These are phyloP conservation scores for Rhimphoctona megacephalus DNA, from an alignment of 2,888 invertebrate genomes.

Conservation along the genomic window DNA sequence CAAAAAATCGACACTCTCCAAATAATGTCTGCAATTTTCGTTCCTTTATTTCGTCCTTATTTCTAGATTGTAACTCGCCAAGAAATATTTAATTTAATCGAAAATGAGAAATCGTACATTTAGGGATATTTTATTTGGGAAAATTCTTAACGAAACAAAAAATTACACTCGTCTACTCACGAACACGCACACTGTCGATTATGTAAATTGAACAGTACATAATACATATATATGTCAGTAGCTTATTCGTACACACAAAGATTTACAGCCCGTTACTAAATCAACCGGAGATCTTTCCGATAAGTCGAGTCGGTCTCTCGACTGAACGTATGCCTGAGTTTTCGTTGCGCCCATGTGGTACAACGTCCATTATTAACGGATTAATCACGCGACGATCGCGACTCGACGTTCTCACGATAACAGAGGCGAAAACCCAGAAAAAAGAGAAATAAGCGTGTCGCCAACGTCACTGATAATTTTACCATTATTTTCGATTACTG, in stretches of 20 bases:
- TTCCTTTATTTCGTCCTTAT: too few relatives aligned
- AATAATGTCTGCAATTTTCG: neutral
- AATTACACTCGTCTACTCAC: neutral
- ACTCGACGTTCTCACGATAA: constrained; percentile 15
- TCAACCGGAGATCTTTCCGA: constrained; percentile 50
- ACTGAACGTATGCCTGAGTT: constrained; percentile 3
- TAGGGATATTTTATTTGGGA: neutral
- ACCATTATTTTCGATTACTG: constrained; percentile 32
- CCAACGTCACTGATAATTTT: constrained; percentile 35
- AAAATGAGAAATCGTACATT: neutral
- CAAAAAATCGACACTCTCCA: too few relatives aligned
- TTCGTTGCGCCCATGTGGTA: constrained; percentile 43
- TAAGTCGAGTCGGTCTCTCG: constrained; percentile 20
- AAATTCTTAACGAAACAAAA: constrained; percentile 2
- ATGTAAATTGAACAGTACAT: constrained; percentile 25
- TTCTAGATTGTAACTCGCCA: too few relatives aligned
- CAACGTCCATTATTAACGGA: constrained; percentile 58
- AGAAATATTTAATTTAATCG: neutral
- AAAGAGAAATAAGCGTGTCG: constrained; percentile 33
- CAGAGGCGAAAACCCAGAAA: constrained; percentile 15
- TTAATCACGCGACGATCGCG: constrained; percentile 60
- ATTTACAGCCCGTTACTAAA: constrained; percentile 54
- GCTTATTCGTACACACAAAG: constrained; percentile 16
- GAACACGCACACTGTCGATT: constrained; percentile 38
- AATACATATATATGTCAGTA: constrained; percentile 3